These are phyloP conservation scores for Amblyopsis rosae DNA, from an alignment of 2,113 vertebrate species.

Conservation along the genomic window DNA sequence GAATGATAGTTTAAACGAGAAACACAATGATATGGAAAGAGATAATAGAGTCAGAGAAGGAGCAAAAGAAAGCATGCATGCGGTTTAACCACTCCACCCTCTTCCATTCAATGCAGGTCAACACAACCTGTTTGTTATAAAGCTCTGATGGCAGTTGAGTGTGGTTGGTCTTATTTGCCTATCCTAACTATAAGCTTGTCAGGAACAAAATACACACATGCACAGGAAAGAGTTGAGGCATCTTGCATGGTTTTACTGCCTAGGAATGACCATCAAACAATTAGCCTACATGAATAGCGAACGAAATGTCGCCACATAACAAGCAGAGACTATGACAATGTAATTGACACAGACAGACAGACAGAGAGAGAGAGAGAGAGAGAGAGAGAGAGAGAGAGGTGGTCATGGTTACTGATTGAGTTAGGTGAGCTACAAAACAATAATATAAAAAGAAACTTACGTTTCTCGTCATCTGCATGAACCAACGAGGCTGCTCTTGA, in stretches of 20 bases:
- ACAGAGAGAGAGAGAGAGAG: background rate
- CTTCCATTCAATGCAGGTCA: slow-evolving; percentile 36
- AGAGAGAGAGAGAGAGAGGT: too few relatives aligned
- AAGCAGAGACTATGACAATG: slow-evolving; percentile 2
- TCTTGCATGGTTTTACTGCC: too few relatives aligned
- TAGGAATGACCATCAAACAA: slow-evolving; percentile 9
- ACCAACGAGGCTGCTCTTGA: slow-evolving; percentile 97
- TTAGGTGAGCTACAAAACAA: background rate
- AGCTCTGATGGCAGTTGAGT: slow-evolving; percentile 50
- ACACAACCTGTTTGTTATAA: slow-evolving; percentile 30
- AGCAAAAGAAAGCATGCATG: background rate
- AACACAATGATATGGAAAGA: background rate
- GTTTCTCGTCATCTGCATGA: slow-evolving; percentile 95
- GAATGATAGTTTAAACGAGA: background rate
- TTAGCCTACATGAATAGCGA: background rate
- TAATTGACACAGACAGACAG: background rate
- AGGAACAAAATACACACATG: slow-evolving; percentile 51
- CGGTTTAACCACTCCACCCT: background rate
- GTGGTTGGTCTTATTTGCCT: slow-evolving; percentile 63
- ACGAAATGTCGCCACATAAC: slow-evolving; percentile 2
- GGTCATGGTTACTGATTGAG: background rate
- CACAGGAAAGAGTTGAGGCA: too few relatives aligned
- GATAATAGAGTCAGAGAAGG: background rate
- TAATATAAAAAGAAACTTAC: slow-evolving; percentile 77
- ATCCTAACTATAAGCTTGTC: slow-evolving; percentile 27